Conservation (phyloP, 2,888 invertebrate species). For the Mechanitis messenoides region DNA sequence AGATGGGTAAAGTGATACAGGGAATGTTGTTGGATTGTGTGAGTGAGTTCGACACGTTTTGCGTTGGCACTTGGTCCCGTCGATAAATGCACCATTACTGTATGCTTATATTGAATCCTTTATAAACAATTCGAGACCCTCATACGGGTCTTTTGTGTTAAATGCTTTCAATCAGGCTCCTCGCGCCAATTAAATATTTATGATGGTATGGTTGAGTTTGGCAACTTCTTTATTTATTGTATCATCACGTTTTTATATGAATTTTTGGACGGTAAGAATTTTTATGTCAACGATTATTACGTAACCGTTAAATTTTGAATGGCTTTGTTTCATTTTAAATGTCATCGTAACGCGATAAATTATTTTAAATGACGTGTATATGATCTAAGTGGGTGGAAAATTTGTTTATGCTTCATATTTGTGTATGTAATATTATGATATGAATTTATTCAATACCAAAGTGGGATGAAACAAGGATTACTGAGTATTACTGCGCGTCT, state of each 20-base stretch:
- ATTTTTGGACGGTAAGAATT: conserved; percentile 15
- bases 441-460: background rate
- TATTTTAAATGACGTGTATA: too few species aligned
- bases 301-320: too few species aligned
- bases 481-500: conserved; percentile 57
- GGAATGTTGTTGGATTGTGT: conserved; percentile 39
- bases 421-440: conserved; percentile 4
- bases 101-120: conserved; percentile 54
- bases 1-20: conserved; percentile 32
- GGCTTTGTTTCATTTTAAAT: too few species aligned
- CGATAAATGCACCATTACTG: conserved; percentile 52
- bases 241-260: conserved; percentile 30
- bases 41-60: conserved; percentile 34
- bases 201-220: conserved; percentile 40
- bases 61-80: conserved; percentile 41
- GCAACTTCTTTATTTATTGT: conserved; percentile 19
- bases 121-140: conserved; percentile 58
- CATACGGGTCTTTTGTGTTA: conserved; percentile 58
- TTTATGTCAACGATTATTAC: too few species aligned
- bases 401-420: conserved; percentile 18
- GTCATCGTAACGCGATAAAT: too few species aligned
- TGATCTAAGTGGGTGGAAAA: conserved; percentile 11
- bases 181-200: conserved; percentile 61
- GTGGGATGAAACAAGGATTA: conserved; percentile 44
- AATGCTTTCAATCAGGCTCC: conserved; percentile 55